phyloP scores from a whole-genome alignment of 2,797 vertebrate genomes.

The Aplochiton taeniatus region DNA sequence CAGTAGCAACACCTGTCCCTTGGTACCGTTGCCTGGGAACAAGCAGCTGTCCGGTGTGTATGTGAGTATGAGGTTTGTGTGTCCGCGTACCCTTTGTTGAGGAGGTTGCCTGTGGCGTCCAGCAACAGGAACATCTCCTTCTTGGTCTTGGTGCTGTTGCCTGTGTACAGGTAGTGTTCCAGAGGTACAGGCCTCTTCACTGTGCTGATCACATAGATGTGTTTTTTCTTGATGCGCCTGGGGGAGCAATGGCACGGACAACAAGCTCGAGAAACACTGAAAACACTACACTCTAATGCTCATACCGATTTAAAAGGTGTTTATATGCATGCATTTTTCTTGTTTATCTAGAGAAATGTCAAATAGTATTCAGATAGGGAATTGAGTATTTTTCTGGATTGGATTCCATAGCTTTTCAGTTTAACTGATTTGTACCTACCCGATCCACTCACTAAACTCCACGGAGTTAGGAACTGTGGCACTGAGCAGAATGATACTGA shows the following conservation, averaged over 20 bases:
- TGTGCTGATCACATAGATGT: conserved; percentile 92
- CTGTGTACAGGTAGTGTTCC: conserved; percentile 90
- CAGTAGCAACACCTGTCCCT: too few species aligned
- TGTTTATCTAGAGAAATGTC: too few species aligned
- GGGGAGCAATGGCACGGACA: neutral
- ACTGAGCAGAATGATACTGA: conserved; percentile 91
- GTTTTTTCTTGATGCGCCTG: conserved; percentile 88
- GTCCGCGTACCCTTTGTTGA: conserved; percentile 83
- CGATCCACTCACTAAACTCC: conserved; percentile 95
- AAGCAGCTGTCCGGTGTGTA: neutral
- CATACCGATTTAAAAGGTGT: too few species aligned
- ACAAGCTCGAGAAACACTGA: too few species aligned
- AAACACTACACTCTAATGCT: too few species aligned
- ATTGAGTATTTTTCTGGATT: too few species aligned
- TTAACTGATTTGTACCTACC: conserved; percentile 64
- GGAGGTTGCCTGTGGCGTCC: conserved; percentile 82
- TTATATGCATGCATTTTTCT: too few species aligned
- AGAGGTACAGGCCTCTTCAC: conserved; percentile 85
- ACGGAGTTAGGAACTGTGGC: conserved; percentile 91
- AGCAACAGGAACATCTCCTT: conserved; percentile 87
- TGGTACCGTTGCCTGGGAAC: neutral
- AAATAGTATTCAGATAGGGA: too few species aligned
- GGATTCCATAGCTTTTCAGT: too few species aligned
- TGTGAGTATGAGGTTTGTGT: neutral
- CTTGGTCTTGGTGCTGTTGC: conserved; percentile 91